A percentile compares a stretch with the other conserved stretches of the same genome.
Conservation (phyloP, 2,113 vertebrate genomes). For the Myotis yumanensis region DNA sequence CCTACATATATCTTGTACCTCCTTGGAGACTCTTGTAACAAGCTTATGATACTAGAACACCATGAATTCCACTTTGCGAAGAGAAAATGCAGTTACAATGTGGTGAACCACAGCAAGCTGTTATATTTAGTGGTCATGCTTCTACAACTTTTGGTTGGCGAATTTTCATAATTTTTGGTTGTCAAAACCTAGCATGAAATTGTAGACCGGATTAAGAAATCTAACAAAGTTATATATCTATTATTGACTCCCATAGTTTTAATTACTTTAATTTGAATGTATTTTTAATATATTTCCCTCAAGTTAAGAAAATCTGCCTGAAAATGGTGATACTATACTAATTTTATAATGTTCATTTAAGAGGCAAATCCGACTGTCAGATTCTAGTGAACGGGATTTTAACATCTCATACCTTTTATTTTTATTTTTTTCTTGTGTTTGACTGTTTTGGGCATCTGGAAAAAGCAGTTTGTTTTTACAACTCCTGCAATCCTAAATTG, state of each 20-base stretch:
- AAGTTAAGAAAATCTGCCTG: conserved; percentile 4
- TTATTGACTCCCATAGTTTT: not conserved
- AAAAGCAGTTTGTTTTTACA: not conserved
- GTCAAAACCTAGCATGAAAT: not conserved
- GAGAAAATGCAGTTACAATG: not conserved
- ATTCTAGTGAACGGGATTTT: not conserved
- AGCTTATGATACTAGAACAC: rapidly evolving
- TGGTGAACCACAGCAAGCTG: not conserved
- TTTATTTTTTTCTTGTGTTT: not conserved
- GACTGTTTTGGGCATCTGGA: not conserved
- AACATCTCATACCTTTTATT: not conserved
- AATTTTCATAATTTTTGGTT: not conserved
- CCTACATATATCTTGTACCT: not conserved
- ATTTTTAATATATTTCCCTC: conserved; percentile 32
- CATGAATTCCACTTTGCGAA: not conserved
- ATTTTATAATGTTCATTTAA: not conserved
- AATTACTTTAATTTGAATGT: conserved; percentile 31
- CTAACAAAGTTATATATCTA: not conserved
- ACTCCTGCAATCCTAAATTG: not conserved
- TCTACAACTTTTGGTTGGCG: not conserved
- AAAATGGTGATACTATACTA: not conserved
- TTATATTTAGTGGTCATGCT: conserved; percentile 28
- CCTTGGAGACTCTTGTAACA: not conserved
- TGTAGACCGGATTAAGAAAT: not conserved
- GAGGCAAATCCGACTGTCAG: not conserved